phyloP scores from a whole-genome alignment of 2,113 vertebrate species.

The Benitochromis conjunctus region DNA sequence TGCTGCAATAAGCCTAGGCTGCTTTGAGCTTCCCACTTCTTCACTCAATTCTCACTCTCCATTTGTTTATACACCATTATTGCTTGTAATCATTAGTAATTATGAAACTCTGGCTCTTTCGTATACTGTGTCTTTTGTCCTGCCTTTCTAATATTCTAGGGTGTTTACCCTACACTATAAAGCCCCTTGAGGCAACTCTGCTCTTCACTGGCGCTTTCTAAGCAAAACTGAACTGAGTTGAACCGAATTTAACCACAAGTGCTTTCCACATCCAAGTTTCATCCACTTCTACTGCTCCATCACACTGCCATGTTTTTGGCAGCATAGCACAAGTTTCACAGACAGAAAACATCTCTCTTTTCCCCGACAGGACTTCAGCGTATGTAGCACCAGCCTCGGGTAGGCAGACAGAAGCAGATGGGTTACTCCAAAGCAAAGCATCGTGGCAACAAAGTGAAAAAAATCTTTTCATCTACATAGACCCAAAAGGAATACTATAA shows the following conservation, averaged over 20 bases:
- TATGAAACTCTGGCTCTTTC: not conserved
- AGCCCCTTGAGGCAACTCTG: not conserved
- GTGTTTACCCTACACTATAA: not conserved
- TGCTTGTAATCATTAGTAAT: not conserved
- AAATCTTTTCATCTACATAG: not conserved
- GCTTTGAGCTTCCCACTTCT: not conserved
- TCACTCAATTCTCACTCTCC: not conserved
- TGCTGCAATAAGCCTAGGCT: not conserved
- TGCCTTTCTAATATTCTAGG: not conserved
- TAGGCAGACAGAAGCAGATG: not conserved
- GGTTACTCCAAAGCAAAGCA: not conserved
- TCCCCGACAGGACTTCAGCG: not conserved
- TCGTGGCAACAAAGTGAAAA: not conserved
- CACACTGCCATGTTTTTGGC: not conserved
- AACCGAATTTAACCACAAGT: not conserved
- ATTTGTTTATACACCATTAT: not conserved
- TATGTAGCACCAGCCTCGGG: not conserved
- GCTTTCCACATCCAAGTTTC: not conserved
- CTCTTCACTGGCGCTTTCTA: not conserved
- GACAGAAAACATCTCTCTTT: not conserved
- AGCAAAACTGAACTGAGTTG: not conserved
- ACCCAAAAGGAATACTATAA: not conserved
- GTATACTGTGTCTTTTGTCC: not conserved
- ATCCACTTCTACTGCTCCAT: not conserved
- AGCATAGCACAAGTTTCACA: not conserved